phyloP scores from a whole-genome alignment of 2,888 invertebrate species.

The Rhingia rostrata region DNA sequence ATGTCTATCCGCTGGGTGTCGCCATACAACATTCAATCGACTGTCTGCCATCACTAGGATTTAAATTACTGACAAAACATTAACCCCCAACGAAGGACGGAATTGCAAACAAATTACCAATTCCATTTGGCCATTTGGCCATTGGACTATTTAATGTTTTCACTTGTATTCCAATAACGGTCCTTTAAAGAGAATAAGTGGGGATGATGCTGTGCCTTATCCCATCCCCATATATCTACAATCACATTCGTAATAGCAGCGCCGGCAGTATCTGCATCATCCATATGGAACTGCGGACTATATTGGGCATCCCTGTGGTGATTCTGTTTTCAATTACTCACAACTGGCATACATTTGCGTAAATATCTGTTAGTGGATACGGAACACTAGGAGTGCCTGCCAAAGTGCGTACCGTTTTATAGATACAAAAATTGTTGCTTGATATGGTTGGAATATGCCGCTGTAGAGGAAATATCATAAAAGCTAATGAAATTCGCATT shows the following conservation, averaged over 20 bases:
- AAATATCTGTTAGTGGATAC: slow-evolving; percentile 35
- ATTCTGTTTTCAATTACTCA: slow-evolving; percentile 54
- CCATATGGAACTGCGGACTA: not conserved
- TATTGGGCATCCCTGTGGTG: slow-evolving; percentile 41
- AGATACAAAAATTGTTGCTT: slow-evolving; percentile 29
- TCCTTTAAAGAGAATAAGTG: not conserved
- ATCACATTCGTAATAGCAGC: slow-evolving; percentile 5
- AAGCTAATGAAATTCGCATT: slow-evolving; percentile 60
- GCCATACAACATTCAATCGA: not conserved
- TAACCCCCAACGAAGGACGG: slow-evolving; percentile 30
- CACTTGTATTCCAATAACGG: slow-evolving; percentile 24
- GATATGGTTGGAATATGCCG: not conserved
- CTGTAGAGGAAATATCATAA: slow-evolving; percentile 33
- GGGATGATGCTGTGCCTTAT: not conserved
- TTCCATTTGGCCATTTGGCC: slow-evolving; percentile 20
- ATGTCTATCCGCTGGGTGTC: too few relatives aligned
- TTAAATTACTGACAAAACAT: slow-evolving; percentile 46
- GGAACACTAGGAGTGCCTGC: slow-evolving; percentile 8
- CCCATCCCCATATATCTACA: not conserved
- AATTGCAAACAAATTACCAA: slow-evolving; percentile 28
- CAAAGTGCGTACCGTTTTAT: slow-evolving; percentile 20
- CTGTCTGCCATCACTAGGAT: not conserved
- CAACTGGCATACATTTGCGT: slow-evolving; percentile 53
- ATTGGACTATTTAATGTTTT: not conserved
- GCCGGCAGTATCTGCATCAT: slow-evolving; percentile 37